phyloP scores from a whole-genome alignment of 2,113 vertebrate genomes.

The Apaloderma vittatum region DNA sequence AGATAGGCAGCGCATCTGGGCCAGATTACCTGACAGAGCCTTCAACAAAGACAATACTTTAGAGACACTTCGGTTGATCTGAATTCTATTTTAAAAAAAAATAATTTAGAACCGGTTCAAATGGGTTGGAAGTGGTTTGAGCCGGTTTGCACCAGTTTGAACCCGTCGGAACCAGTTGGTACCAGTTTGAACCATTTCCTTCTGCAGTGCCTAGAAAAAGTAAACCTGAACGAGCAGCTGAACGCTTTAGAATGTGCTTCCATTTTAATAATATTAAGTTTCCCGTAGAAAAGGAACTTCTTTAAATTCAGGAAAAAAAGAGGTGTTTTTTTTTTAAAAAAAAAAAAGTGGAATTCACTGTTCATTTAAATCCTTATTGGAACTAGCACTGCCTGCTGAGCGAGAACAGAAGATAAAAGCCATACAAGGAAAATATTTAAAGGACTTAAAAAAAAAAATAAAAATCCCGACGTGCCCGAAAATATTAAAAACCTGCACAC shows the following conservation, averaged over 20 bases:
- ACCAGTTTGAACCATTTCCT: background rate
- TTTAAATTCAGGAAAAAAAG: background rate
- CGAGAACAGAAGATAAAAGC: background rate
- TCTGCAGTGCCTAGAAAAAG: background rate
- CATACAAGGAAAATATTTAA: background rate
- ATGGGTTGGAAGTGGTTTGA: too few relatives aligned
- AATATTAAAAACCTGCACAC: background rate
- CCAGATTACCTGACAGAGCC: conserved; percentile 3
- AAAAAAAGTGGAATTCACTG: background rate
- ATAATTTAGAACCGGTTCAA: conserved; percentile 22
- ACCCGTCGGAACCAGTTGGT: too few relatives aligned
- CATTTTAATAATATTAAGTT: background rate
- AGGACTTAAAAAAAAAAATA: background rate
- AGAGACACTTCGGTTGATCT: background rate
- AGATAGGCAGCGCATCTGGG: conserved; percentile 17
- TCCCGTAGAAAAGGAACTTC: background rate
- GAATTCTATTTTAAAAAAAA: background rate
- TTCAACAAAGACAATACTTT: conserved; percentile 55
- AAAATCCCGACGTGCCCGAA: background rate
- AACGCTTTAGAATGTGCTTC: background rate
- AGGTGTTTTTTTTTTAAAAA: background rate
- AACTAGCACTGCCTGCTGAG: background rate
- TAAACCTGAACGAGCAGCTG: background rate
- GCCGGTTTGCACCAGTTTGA: too few relatives aligned
- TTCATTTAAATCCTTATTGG: background rate